Evolutionary conservation across 2,888 invertebrate genomes (phyloP).

Genomic region (Hecatera dysodea): DNA sequence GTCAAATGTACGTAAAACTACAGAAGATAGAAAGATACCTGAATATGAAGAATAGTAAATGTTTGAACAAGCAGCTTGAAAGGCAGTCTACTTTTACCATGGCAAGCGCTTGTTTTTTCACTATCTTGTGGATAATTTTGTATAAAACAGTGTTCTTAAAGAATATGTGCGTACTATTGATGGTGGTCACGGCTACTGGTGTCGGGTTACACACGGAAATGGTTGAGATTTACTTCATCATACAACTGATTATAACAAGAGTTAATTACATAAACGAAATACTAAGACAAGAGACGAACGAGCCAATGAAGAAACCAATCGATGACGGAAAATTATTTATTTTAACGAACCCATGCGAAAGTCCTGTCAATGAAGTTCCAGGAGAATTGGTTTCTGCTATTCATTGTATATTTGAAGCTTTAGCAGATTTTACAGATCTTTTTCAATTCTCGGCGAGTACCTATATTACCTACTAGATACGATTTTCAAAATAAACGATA

Average conservation of each 20-base stretch:
- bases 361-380: constrained; percentile 32
- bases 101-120: constrained; percentile 23
- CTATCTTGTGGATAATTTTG: constrained; percentile 57
- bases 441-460: constrained; percentile 76
- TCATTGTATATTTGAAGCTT: constrained; percentile 71
- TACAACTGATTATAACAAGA: constrained; percentile 70
- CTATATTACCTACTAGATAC: neutral
- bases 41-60: constrained; percentile 66
- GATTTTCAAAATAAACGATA: neutral
- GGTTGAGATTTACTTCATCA: constrained; percentile 67
- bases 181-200: constrained; percentile 59
- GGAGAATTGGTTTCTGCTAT: constrained; percentile 67
- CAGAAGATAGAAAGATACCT: constrained; percentile 79
- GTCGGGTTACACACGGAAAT: constrained; percentile 70
- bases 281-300: constrained; percentile 55
- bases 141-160: constrained; percentile 66
- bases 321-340: constrained; percentile 25
- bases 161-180: constrained; percentile 64
- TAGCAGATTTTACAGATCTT: constrained; percentile 72
- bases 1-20: constrained; percentile 78
- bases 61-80: constrained; percentile 66
- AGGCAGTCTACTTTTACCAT: constrained; percentile 39
- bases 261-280: constrained; percentile 71
- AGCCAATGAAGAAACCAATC: constrained; percentile 4
- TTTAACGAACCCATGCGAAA: constrained; percentile 15